phyloP scores from a whole-genome alignment of 2,797 vertebrate genomes.

The Cyprinodon diabolis region DNA sequence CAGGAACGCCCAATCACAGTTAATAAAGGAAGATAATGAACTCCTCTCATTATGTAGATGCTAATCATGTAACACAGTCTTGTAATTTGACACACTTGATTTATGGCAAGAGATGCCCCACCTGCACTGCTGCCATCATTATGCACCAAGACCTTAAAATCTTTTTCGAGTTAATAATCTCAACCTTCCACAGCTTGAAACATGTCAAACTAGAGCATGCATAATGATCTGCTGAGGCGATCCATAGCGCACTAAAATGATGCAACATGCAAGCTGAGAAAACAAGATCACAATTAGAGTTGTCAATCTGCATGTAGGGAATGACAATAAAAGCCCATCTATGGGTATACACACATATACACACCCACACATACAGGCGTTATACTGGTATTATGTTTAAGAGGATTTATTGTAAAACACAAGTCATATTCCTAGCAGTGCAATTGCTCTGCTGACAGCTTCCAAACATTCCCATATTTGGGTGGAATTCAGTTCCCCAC shows the following conservation, averaged over 20 bases:
- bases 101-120: slow-evolving; percentile 47
- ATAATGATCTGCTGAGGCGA: slow-evolving; percentile 49
- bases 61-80: slow-evolving; percentile 76
- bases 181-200: slow-evolving; percentile 43
- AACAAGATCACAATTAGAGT: slow-evolving; percentile 30
- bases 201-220: slow-evolving; percentile 19
- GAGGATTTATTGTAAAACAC: background rate
- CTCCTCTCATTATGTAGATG: slow-evolving; percentile 73
- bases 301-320: slow-evolving; percentile 12
- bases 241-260: slow-evolving; percentile 36
- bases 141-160: slow-evolving; percentile 29
- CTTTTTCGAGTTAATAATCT: slow-evolving; percentile 46
- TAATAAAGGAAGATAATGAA: slow-evolving; percentile 73
- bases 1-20: slow-evolving; percentile 63
- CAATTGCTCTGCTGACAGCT: background rate
- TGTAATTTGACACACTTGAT: slow-evolving; percentile 78
- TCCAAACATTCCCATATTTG: background rate
- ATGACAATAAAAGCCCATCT: slow-evolving; percentile 24
- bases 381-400: background rate
- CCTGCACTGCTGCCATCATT: slow-evolving; percentile 1
- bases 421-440: background rate
- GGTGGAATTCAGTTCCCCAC: background rate
- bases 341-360: background rate
- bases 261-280: slow-evolving; percentile 9
- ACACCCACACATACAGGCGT: background rate